A percentile compares a stretch with the other conserved stretches of the same genome.
phyloP scores from a whole-genome alignment of 2,113 vertebrate genomes.

The Brevimyrus niger region DNA sequence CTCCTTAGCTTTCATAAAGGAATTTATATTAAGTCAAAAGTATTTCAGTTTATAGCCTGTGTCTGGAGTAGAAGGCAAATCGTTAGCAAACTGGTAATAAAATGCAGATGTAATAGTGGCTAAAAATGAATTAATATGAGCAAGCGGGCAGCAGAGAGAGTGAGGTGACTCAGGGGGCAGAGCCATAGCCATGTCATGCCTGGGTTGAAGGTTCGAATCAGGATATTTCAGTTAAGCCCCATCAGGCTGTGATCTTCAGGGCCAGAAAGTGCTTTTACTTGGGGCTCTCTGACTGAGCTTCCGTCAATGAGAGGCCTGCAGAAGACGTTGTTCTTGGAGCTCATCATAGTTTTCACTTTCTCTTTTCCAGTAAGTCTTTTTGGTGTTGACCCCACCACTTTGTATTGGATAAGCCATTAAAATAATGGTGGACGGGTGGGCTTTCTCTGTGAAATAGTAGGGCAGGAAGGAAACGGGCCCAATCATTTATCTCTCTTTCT shows the following conservation, averaged over 20 bases:
- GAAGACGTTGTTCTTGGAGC: neutral
- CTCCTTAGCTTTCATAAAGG: neutral
- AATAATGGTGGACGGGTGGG: neutral
- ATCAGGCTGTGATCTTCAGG: neutral
- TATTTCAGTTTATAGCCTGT: neutral
- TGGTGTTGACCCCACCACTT: neutral
- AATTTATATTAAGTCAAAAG: neutral
- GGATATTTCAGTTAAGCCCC: neutral
- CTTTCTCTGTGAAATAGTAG: neutral
- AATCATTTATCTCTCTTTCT: neutral
- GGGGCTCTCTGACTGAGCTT: neutral
- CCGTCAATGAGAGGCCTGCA: neutral
- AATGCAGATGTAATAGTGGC: neutral
- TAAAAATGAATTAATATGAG: neutral
- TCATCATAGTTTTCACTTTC: neutral
- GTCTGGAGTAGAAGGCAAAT: neutral
- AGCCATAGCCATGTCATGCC: neutral
- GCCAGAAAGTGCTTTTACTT: neutral
- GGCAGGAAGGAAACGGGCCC: neutral
- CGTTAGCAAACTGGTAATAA: neutral
- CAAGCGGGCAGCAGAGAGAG: neutral
- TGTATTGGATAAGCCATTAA: neutral
- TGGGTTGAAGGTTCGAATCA: neutral
- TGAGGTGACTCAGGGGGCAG: neutral
- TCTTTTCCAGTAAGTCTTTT: neutral